phyloP scores from a whole-genome alignment of 2,888 invertebrate genomes.

The Rotaria socialis region DNA sequence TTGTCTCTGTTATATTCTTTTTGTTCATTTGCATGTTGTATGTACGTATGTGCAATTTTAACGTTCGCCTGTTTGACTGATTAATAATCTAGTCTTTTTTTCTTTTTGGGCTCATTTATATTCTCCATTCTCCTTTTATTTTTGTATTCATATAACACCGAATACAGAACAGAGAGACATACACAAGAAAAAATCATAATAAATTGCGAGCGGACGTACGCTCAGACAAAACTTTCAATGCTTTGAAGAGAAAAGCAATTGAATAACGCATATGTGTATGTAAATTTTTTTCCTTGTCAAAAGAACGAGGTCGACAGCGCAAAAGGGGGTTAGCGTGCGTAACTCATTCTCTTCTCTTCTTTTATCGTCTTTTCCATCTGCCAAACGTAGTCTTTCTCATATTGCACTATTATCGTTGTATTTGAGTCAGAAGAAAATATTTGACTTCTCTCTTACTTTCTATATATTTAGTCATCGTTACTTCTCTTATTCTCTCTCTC shows the following conservation, averaged over 20 bases:
- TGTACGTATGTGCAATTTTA: neutral
- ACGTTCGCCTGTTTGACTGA: neutral
- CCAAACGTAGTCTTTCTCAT: neutral
- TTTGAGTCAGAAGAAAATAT: constrained; percentile 4
- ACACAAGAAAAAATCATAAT: neutral
- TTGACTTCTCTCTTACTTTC: neutral
- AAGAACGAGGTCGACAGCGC: constrained; percentile 19
- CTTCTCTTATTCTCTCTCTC: neutral
- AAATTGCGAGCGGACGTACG: neutral
- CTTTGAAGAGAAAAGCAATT: neutral
- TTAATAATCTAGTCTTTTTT: neutral
- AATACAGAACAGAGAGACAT: neutral
- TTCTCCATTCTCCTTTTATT: neutral
- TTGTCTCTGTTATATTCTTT: neutral
- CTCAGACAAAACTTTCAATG: neutral
- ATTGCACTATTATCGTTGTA: neutral
- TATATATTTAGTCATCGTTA: neutral
- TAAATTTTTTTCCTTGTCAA: constrained; percentile 16
- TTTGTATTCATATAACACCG: neutral
- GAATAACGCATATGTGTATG: neutral
- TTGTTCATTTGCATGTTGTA: neutral
- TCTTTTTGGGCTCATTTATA: neutral
- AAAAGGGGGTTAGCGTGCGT: neutral
- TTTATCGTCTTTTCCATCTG: neutral
- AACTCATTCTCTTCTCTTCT: neutral